Percentiles rank a stretch among this genome's conserved stretches.
Evolutionary conservation across 2,888 invertebrate genomes (phyloP).

Genomic region (Drosophila ezoana): DNA sequence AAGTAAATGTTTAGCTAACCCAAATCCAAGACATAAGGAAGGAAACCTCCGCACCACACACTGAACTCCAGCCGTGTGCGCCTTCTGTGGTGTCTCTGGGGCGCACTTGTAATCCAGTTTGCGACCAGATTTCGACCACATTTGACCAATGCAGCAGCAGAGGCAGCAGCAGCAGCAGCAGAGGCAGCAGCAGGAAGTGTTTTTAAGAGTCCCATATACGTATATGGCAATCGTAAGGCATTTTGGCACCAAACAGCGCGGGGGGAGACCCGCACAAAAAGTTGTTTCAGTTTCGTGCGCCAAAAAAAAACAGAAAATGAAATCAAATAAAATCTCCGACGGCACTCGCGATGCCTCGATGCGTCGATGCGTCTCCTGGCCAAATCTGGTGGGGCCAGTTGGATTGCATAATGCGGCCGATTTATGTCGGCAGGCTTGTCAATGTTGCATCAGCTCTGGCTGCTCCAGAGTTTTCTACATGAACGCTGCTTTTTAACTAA

Average conservation of each 20-base stretch:
- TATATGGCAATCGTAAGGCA: conserved; percentile 44
- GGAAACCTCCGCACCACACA: conserved; percentile 51
- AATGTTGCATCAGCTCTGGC: conserved; percentile 60
- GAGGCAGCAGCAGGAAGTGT: conserved; percentile 69
- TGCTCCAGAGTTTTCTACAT: neutral
- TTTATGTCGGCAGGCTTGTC: conserved; percentile 41
- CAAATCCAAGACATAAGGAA: conserved; percentile 74
- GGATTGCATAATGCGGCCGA: conserved; percentile 43
- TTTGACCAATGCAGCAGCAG: conserved; percentile 53
- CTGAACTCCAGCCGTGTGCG: conserved; percentile 25
- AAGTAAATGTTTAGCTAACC: conserved; percentile 70
- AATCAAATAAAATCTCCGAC: conserved; percentile 27
- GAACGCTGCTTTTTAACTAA: conserved; percentile 6
- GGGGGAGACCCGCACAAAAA: conserved; percentile 45
- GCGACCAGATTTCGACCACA: conserved; percentile 53
- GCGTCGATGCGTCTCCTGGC: conserved; percentile 61
- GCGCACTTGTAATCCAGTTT: conserved; percentile 75
- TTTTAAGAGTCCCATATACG: conserved; percentile 43
- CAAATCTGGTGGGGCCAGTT: conserved; percentile 51
- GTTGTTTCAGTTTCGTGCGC: conserved; percentile 65
- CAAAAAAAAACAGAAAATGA: conserved; percentile 30
- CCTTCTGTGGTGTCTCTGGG: conserved; percentile 53
- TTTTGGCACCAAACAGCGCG: conserved; percentile 44
- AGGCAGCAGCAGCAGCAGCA: conserved; percentile 4
- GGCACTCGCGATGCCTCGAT: conserved; percentile 47